Base-by-base conservation (phyloP, 2,113 vertebrate genomes). In the Proterorhinus semilunaris region DNA sequence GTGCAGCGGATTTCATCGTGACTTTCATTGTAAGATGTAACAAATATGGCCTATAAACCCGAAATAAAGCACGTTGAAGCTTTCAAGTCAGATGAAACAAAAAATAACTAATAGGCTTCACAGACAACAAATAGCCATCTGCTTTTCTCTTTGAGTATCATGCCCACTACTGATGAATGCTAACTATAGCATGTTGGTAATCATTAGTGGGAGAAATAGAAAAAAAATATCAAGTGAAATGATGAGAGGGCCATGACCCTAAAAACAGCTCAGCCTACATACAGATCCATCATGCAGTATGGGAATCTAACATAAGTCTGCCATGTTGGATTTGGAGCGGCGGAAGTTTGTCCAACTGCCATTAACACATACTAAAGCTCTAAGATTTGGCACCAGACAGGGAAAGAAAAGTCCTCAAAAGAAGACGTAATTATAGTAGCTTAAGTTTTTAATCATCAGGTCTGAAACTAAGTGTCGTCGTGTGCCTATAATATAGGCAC, bases 341-440 rank as follows among this genome's bases (percentile, higher is more conserved):
- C 72, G 74, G 74, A 72, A 10, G 63, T 21, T 21, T 15, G 8
- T 81, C 84, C 84, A 86, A 61, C 49, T 68, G 50, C 53, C 49
- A 76, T 82, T 74, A 80, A 76, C 43, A 64, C 62, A 42, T 67
- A 70, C 36, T 68, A 66, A 68, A 73, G 70, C 59, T 43, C 44
- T 69, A 74, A 69, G 43, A 71, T 78, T 83, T 83, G 82, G 82
- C 69, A 81, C 54, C 44, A 42, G 15, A 10, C n/a, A 8, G 57
- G 42, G 36, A 61, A n/a, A 44, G 43, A 61, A 61, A 45, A 16
- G 42, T n/a, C 53, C 10, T 8, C 15, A 61, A 61, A 45, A 42
- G 16, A 61, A 44, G 2, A 61, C 13, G n/a, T 15, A 13, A 43
- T 44, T 61, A 61, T n/a, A n/a, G 8, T 15, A 44, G 44, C 58